Evolutionary conservation across 2,888 invertebrate genomes (phyloP).

Genomic region (Perizoma affinitatum): DNA sequence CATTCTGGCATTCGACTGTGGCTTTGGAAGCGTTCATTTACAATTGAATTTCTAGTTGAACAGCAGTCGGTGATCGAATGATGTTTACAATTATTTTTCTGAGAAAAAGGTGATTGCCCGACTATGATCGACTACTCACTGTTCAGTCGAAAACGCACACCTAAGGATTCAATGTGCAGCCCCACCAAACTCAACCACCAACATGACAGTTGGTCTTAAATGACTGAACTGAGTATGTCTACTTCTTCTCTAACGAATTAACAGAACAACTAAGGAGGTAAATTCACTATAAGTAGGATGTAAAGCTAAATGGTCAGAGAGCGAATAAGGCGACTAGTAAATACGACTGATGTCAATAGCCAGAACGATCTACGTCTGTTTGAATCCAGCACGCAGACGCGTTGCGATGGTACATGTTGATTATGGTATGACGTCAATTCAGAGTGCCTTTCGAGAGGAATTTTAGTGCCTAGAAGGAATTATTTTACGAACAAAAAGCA

Average conservation of each 20-base stretch:
- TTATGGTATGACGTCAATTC: slow-evolving; percentile 16
- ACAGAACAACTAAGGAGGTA: no score
- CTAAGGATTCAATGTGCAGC: no score
- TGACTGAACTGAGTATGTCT: no score
- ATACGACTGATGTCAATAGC: slow-evolving; percentile 18
- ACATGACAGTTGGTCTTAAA: background rate
- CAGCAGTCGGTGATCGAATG: background rate
- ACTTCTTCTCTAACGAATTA: no score
- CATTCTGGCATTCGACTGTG: slow-evolving; percentile 11
- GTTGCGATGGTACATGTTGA: slow-evolving; percentile 10
- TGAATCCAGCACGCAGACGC: slow-evolving; percentile 16
- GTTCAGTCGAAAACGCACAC: no score
- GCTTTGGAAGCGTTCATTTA: background rate
- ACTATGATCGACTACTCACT: no score
- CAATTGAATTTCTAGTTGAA: background rate
- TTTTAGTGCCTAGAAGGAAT: background rate
- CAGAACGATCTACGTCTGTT: slow-evolving; percentile 14
- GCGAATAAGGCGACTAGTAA: slow-evolving; percentile 13
- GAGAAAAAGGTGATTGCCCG: no score
- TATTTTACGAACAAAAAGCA: no score
- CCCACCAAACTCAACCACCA: background rate
- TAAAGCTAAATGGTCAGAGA: slow-evolving; percentile 13
- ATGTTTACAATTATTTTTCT: no score
- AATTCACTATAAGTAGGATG: slow-evolving; percentile 1
- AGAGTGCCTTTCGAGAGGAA: background rate